These are phyloP conservation scores for Cotesia glomerata DNA, from an alignment of 1,140 invertebrate species.

Conservation along the genomic window DNA sequence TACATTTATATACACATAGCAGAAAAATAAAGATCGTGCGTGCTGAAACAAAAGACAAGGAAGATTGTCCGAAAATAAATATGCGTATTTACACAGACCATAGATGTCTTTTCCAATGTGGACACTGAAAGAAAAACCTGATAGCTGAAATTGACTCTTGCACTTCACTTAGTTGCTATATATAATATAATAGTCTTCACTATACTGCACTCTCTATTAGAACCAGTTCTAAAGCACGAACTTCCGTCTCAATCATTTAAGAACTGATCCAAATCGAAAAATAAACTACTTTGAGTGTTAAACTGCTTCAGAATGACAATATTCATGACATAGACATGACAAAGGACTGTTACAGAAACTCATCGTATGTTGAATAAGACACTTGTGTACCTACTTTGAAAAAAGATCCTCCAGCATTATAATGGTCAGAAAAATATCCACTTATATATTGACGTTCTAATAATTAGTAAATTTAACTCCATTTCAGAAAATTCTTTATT, in stretches of 20 bases:
- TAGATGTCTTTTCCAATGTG: slow-evolving; percentile 28
- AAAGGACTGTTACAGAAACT: no score
- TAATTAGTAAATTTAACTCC: no score
- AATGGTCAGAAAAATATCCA: no score
- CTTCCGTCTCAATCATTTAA: slow-evolving; percentile 1
- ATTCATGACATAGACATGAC: no score
- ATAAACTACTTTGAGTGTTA: no score
- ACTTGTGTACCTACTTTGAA: neutral
- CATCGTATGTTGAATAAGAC: no score
- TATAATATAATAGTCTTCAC: neutral
- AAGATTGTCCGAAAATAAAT: slow-evolving; percentile 21
- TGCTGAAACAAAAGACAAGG: slow-evolving; percentile 6
- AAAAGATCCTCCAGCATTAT: neutral
- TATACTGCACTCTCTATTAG: neutral
- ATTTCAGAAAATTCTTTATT: no score
- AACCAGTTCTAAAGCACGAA: no score
- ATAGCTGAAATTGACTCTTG: slow-evolving; percentile 15
- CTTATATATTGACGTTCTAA: no score
- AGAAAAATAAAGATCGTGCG: slow-evolving; percentile 4
- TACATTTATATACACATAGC: neutral
- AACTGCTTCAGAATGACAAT: no score
- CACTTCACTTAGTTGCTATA: neutral
- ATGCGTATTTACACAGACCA: slow-evolving; percentile 31
- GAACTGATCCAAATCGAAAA: no score
- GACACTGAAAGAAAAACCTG: slow-evolving; percentile 40